These are phyloP conservation scores for Stenchaetothrips biformis DNA, from an alignment of 2,888 invertebrate species.

Conservation along the genomic window DNA sequence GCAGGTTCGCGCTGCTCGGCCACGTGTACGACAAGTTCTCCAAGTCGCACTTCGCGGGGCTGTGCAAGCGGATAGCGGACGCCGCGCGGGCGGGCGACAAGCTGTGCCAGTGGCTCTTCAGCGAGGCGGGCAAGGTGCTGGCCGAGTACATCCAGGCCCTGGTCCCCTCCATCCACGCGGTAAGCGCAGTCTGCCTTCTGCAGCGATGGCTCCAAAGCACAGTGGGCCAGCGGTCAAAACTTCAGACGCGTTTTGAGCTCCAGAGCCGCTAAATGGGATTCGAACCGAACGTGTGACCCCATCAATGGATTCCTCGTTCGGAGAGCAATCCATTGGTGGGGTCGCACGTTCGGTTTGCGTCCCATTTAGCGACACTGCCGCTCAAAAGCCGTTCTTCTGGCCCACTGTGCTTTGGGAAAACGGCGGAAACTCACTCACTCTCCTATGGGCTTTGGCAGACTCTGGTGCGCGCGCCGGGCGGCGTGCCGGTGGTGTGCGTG, in stretches of 20 bases:
- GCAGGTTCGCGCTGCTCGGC: slow-evolving; percentile 55
- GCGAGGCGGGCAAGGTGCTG: slow-evolving; percentile 60
- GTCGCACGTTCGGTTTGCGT: too few relatives aligned
- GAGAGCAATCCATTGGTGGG: too few relatives aligned
- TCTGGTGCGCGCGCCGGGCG: slow-evolving; percentile 51
- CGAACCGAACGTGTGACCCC: too few relatives aligned
- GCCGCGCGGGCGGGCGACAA: slow-evolving; percentile 67
- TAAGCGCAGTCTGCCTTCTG: slow-evolving; percentile 42
- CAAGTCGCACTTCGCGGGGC: slow-evolving; percentile 70
- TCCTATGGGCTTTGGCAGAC: slow-evolving; percentile 43
- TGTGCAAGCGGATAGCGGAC: slow-evolving; percentile 67
- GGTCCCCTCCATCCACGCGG: slow-evolving; percentile 55
- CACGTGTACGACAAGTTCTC: slow-evolving; percentile 77
- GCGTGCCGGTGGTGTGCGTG: slow-evolving; percentile 78
- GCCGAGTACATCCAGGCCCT: slow-evolving; percentile 64
- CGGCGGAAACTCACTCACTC: slow-evolving; percentile 8
- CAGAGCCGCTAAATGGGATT: too few relatives aligned
- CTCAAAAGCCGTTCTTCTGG: too few relatives aligned
- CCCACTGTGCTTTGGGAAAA: too few relatives aligned
- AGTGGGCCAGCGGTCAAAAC: not conserved
- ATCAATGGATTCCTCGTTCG: too few relatives aligned
- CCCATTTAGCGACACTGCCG: too few relatives aligned
- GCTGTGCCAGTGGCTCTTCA: slow-evolving; percentile 65
- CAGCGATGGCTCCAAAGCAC: too few relatives aligned
- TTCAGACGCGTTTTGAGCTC: too few relatives aligned